Percentiles rank a stretch among this genome's conserved stretches.
Evolutionary conservation across 2,113 vertebrate species (phyloP).

Genomic region (Ammodramus savannarum): DNA sequence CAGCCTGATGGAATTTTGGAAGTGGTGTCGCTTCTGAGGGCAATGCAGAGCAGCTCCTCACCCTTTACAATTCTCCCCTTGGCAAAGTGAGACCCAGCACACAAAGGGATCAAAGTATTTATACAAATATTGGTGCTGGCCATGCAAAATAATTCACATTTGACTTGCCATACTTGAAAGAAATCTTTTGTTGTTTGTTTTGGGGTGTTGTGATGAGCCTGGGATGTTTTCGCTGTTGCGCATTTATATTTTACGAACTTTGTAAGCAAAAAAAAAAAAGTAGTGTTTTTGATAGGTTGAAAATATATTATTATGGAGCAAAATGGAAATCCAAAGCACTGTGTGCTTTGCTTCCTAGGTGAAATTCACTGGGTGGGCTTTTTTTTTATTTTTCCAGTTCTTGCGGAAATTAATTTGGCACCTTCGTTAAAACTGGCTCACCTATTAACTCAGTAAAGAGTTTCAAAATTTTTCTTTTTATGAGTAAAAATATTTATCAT

Average conservation of each 20-base stretch:
- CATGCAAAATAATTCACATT: constrained; percentile 9
- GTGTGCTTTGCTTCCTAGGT: neutral
- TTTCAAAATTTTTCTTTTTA: neutral
- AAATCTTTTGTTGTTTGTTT: constrained; percentile 23
- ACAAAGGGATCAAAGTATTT: constrained; percentile 47
- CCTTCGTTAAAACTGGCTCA: constrained; percentile 32
- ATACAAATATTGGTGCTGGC: neutral
- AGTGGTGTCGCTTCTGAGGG: neutral
- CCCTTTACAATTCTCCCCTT: neutral
- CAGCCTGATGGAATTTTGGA: neutral
- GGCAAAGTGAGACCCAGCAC: neutral
- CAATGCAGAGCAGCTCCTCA: constrained; percentile 6
- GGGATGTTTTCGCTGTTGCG: constrained; percentile 34
- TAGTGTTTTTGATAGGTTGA: constrained; percentile 48
- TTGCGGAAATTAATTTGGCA: constrained; percentile 33
- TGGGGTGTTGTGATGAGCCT: constrained; percentile 24
- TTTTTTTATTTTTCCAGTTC: neutral
- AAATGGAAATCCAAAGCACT: neutral
- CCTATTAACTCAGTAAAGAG: neutral
- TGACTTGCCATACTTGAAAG: neutral
- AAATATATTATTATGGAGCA: neutral
- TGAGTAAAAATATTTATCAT: constrained; percentile 2
- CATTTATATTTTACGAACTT: constrained; percentile 41
- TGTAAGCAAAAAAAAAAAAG: constrained; percentile 38
- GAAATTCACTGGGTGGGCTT: neutral